Conservation (phyloP, 2,797 vertebrate species). For the Eremophila alpestris region DNA sequence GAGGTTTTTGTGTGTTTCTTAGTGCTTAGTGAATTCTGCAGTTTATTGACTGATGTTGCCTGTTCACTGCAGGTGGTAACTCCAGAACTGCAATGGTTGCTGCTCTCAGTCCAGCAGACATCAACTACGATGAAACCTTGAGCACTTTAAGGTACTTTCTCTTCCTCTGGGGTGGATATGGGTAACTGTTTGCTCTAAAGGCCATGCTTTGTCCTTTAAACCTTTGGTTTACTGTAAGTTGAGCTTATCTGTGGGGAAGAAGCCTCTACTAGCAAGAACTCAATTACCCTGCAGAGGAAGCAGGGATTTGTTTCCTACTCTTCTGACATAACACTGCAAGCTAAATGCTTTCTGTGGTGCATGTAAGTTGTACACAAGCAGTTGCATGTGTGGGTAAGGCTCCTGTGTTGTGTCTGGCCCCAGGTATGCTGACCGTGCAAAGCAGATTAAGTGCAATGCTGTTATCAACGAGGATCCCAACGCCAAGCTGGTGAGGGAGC, state of each 20-base stretch:
- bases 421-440: constrained; percentile 96
- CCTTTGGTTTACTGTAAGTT: background rate
- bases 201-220: background rate
- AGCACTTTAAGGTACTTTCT: constrained; percentile 91
- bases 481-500: constrained; percentile 93
- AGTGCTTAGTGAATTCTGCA: background rate
- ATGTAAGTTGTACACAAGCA: accelerated
- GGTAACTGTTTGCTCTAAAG: background rate
- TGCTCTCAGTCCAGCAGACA: constrained; percentile 97
- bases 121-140: constrained; percentile 98
- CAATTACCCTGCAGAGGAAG: background rate
- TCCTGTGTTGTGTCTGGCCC: background rate
- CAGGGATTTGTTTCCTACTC: background rate
- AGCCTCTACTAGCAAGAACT: background rate
- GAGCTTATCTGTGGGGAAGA: background rate
- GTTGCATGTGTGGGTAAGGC: accelerated
- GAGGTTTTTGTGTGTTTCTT: background rate
- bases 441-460: constrained; percentile 98
- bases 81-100: constrained; percentile 99
- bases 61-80: constrained; percentile 86
- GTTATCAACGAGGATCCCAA: constrained; percentile 99
- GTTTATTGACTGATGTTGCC: background rate
- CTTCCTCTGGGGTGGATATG: background rate
- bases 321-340: background rate
- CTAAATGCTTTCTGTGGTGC: background rate